Evolutionary conservation across 2,113 vertebrate species (phyloP).

Genomic region (Gymnarchus niloticus): DNA sequence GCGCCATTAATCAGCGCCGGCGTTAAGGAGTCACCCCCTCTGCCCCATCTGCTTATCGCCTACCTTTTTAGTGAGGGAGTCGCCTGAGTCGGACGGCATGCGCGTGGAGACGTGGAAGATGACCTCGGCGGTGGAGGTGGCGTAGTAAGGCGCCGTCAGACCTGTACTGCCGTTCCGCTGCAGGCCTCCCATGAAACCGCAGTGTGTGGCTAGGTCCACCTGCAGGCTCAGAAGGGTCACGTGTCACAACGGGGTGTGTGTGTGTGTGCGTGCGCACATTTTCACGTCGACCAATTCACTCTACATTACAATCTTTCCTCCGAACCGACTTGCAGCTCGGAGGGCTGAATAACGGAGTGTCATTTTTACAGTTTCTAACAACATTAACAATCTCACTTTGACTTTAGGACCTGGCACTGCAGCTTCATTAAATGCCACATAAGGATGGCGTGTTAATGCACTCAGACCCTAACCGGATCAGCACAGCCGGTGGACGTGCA

Average conservation of each 20-base stretch:
- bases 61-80: slow-evolving; percentile 95
- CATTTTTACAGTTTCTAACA: too few relatives aligned
- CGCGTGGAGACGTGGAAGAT: slow-evolving; percentile 96
- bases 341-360: too few relatives aligned
- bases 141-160: slow-evolving; percentile 86
- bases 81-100: slow-evolving; percentile 92
- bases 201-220: slow-evolving; percentile 89
- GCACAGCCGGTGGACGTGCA: too few relatives aligned
- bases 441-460: too few relatives aligned
- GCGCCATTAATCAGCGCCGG: slow-evolving; percentile 24
- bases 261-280: too few relatives aligned
- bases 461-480: too few relatives aligned
- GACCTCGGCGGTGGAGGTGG: slow-evolving; percentile 92
- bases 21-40: slow-evolving; percentile 11
- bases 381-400: too few relatives aligned
- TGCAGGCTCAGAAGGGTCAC: slow-evolving; percentile 39
- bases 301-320: too few relatives aligned
- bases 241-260: not conserved
- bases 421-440: too few relatives aligned
- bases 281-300: too few relatives aligned
- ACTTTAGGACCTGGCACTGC: too few relatives aligned
- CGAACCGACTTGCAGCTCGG: too few relatives aligned
- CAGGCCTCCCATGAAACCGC: slow-evolving; percentile 95
- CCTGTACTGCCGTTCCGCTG: slow-evolving; percentile 96
- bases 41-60: not conserved